These are phyloP conservation scores for Brachypterus glaber DNA, from an alignment of 2,888 invertebrate genomes.

Conservation along the genomic window DNA sequence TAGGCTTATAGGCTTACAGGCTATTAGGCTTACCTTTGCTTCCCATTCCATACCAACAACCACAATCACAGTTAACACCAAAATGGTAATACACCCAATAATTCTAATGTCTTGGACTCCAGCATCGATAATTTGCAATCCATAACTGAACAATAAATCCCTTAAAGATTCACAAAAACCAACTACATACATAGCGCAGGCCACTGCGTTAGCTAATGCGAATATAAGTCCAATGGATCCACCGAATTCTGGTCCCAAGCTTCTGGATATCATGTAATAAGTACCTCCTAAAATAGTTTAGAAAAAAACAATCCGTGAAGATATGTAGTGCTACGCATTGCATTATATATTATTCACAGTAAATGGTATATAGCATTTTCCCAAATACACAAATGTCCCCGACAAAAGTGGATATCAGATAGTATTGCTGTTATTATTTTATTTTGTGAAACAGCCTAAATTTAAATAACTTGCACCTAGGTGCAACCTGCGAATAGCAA, in stretches of 20 bases:
- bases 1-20: too few relatives aligned
- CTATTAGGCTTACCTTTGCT: slow-evolving; percentile 70
- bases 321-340: too few relatives aligned
- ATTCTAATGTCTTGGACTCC: slow-evolving; percentile 65
- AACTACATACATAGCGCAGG: slow-evolving; percentile 96
- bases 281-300: slow-evolving; percentile 72
- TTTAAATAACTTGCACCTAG: too few relatives aligned
- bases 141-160: slow-evolving; percentile 53
- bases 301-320: too few relatives aligned
- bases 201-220: slow-evolving; percentile 92
- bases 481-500: too few relatives aligned
- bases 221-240: slow-evolving; percentile 94
- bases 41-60: slow-evolving; percentile 98
- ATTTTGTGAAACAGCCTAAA: not conserved
- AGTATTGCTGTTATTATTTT: not conserved
- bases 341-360: too few relatives aligned
- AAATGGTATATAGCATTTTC: too few relatives aligned
- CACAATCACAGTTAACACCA: slow-evolving; percentile 75
- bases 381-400: too few relatives aligned
- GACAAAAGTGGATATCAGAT: too few relatives aligned
- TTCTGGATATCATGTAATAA: slow-evolving; percentile 96
- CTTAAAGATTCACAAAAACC: slow-evolving; percentile 90
- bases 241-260: slow-evolving; percentile 94
- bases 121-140: slow-evolving; percentile 54
- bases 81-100: slow-evolving; percentile 75